Evolutionary conservation across 2,113 vertebrate genomes (phyloP).

Genomic region (Chrysochloris asiatica): DNA sequence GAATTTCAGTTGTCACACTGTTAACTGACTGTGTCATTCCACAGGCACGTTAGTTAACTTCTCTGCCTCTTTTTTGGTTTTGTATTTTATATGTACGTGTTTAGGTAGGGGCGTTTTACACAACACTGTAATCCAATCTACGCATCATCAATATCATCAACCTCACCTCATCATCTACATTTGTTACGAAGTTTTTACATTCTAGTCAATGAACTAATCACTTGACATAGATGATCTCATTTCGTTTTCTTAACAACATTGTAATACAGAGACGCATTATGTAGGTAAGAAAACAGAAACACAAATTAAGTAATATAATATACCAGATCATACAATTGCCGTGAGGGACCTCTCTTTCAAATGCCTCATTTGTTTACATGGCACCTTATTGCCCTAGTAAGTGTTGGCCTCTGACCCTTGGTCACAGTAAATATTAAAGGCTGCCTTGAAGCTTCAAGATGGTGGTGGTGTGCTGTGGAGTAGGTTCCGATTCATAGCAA

Average conservation of each 20-base stretch:
- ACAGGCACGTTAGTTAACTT: neutral
- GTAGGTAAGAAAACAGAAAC: neutral
- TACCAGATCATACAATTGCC: neutral
- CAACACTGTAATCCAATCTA: neutral
- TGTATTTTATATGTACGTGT: neutral
- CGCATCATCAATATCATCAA: neutral
- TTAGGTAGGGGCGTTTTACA: neutral
- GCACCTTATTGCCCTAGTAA: neutral
- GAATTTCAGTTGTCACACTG: conserved; percentile 11
- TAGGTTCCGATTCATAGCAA: too few relatives aligned
- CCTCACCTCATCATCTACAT: neutral
- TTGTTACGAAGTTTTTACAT: neutral
- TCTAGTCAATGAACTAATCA: neutral
- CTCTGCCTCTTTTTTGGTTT: neutral
- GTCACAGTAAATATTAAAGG: neutral
- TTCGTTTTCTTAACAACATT: neutral
- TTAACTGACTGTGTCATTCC: neutral
- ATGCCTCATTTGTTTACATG: neutral
- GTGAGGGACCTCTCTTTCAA: neutral
- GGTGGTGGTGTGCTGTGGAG: too few relatives aligned
- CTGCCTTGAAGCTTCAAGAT: neutral
- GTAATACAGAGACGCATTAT: neutral
- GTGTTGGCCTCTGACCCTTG: neutral
- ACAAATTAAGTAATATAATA: neutral
- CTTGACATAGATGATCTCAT: neutral